Base-by-base conservation (phyloP, 2,888 invertebrate species). In the Hypselothyrea guttata region DNA sequence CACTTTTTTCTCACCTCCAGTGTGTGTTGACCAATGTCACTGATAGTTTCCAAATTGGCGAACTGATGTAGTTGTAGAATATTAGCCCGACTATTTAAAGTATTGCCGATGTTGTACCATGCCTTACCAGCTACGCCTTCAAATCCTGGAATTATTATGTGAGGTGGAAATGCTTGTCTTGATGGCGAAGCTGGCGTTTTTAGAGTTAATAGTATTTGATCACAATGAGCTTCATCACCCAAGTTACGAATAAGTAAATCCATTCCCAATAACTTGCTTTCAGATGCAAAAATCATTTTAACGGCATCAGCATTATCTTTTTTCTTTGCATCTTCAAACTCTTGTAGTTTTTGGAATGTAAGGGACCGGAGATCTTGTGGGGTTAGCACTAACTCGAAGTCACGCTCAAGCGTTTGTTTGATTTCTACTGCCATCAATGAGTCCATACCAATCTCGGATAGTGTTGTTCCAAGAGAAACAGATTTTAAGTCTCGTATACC, bases 401-500 rank as follows among this genome's bases (percentile, higher is more conserved):
- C 96, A 76, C 97, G 91, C 88, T 98, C 97, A 1, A 98, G 89
- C 0, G 95, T 95, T 90, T 98, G 97, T 78, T 98, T 98, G 73
- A 99, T 97, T 90, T 99, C 98, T 0, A 98, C 96, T 0, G 96
- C 97, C 97, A 97, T 98, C 91, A 98, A 94, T 1, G 98, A 98
- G 90, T 99, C 98, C 94, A 99, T 95, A 30, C 98, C 98, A 66
- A 99, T 91, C 88, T 98, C 98, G 1, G 96, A 95, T 1, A 99
- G 91, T 0, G 94, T 93, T 0, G 94, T 92, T 82, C 94, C 93
- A 61, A 93, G 92, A 38, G 94, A 94, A 0, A 94, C 92, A 0
- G 92, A 92, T 89, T 94, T 95, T 84, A 93, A 88, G 83, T 94
- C 94, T 75, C 93, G 91, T 65, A 94, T 91, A 71, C 93, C 92